phyloP scores from a whole-genome alignment of 35 echinoderm and acorn worm genomes.

The Anneissia japonica region DNA sequence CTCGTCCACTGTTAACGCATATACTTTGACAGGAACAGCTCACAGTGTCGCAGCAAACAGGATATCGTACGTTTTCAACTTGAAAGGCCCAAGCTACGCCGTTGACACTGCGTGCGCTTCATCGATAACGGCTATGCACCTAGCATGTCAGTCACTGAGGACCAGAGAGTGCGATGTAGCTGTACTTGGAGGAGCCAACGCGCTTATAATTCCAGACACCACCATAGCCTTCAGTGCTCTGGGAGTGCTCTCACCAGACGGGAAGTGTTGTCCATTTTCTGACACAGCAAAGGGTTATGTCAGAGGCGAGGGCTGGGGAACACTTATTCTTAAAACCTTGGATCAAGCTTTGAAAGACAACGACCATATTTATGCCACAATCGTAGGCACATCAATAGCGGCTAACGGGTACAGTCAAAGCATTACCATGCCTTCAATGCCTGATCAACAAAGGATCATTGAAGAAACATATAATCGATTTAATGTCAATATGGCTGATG shows the following conservation, averaged over 20 bases:
- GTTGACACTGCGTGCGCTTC: slow-evolving; percentile 88
- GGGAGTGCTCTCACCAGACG: slow-evolving; percentile 79
- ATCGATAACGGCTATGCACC: slow-evolving; percentile 78
- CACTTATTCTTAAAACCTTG: slow-evolving; percentile 78
- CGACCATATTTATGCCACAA: slow-evolving; percentile 82
- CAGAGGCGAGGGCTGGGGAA: slow-evolving; percentile 85
- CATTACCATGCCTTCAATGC: slow-evolving; percentile 76
- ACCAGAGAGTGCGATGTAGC: slow-evolving; percentile 75
- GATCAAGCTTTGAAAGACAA: slow-evolving; percentile 52
- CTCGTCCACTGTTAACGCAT: slow-evolving; percentile 55
- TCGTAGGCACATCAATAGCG: slow-evolving; percentile 67
- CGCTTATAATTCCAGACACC: slow-evolving; percentile 57
- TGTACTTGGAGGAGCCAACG: slow-evolving; percentile 61
- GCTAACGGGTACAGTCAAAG: slow-evolving; percentile 75
- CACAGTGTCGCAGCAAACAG: slow-evolving; percentile 81
- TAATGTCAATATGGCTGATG: slow-evolving; percentile 57
- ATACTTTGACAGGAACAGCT: slow-evolving; percentile 78
- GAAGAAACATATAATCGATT: slow-evolving; percentile 66
- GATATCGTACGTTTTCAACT: slow-evolving; percentile 81
- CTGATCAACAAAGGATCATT: slow-evolving; percentile 58
- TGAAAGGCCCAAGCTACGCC: slow-evolving; percentile 70
- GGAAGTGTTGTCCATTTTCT: slow-evolving; percentile 83
- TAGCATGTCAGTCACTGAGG: slow-evolving; percentile 64
- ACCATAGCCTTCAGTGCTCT: slow-evolving; percentile 78
- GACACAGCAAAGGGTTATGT: slow-evolving; percentile 83